Percentiles rank a stretch among this genome's conserved stretches.
Evolutionary conservation across 2,113 vertebrate genomes (phyloP).

Genomic region (Oryzias celebensis): DNA sequence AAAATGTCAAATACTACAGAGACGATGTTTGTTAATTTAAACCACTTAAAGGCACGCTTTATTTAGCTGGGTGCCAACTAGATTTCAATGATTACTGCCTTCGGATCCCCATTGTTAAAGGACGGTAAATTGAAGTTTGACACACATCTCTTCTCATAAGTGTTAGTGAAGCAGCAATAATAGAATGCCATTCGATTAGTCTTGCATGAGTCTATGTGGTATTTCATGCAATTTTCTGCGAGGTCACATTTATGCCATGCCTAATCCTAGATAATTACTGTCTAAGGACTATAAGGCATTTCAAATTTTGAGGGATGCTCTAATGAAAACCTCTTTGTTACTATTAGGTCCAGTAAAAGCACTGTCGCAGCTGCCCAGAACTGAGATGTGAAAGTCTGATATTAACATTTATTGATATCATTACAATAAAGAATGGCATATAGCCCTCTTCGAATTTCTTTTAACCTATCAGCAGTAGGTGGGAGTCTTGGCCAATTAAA

Average conservation of each 20-base stretch:
- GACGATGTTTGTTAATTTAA: slow-evolving; percentile 6
- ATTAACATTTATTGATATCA: slow-evolving; percentile 16
- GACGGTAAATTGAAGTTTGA: slow-evolving; percentile 50
- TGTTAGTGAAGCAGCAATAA: slow-evolving; percentile 56
- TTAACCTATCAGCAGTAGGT: slow-evolving; percentile 3
- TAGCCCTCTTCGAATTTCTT: slow-evolving; percentile 1
- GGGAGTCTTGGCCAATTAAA: not conserved
- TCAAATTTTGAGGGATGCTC: slow-evolving; percentile 65
- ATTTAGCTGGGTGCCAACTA: slow-evolving; percentile 26
- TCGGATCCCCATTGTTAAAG: slow-evolving; percentile 38
- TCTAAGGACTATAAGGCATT: slow-evolving; percentile 69
- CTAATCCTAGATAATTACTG: slow-evolving; percentile 78
- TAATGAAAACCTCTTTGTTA: slow-evolving; percentile 43
- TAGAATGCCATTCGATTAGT: slow-evolving; percentile 61
- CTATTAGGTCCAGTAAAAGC: slow-evolving; percentile 21
- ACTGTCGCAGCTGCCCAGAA: slow-evolving; percentile 10
- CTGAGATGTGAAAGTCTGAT: slow-evolving; percentile 23
- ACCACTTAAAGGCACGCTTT: slow-evolving; percentile 3
- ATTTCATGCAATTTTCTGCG: slow-evolving; percentile 71
- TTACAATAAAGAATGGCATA: not conserved
- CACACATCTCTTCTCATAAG: slow-evolving; percentile 47
- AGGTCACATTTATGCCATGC: slow-evolving; percentile 71
- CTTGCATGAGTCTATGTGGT: slow-evolving; percentile 58
- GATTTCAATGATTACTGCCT: slow-evolving; percentile 38
- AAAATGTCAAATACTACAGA: slow-evolving; percentile 10